Evolutionary conservation across 1,140 invertebrate species (phyloP).

Genomic region (Archivesica marissinica): DNA sequence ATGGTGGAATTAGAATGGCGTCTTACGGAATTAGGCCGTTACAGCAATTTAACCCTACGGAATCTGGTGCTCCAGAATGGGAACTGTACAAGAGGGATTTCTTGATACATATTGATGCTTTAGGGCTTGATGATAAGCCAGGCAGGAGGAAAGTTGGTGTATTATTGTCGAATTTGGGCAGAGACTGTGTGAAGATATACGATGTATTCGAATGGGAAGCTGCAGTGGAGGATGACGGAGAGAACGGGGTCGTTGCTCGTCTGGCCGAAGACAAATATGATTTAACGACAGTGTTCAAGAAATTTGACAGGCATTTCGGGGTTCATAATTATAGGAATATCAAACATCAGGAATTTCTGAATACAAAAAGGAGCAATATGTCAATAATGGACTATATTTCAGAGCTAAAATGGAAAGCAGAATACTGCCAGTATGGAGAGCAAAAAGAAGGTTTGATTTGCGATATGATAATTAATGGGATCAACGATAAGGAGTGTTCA

Average conservation of each 20-base stretch:
- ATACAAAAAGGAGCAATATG: conserved; percentile 47
- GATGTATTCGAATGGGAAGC: conserved; percentile 34
- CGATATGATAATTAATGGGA: conserved; percentile 65
- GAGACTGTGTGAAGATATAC: conserved; percentile 34
- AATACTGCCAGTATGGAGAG: conserved; percentile 62
- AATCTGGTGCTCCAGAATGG: conserved; percentile 24
- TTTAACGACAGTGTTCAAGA: conserved; percentile 10
- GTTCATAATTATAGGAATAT: conserved; percentile 54
- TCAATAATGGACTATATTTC: conserved; percentile 63
- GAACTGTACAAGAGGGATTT: conserved; percentile 50
- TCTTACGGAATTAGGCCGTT: conserved; percentile 10
- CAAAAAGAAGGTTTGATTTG: conserved; percentile 61
- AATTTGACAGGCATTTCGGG: conserved; percentile 54
- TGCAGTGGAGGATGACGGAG: neutral
- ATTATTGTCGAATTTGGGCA: conserved; percentile 39
- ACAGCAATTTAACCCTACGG: conserved; percentile 34
- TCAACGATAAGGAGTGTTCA: conserved; percentile 60
- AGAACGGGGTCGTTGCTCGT: neutral
- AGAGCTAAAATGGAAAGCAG: conserved; percentile 55
- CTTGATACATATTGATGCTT: conserved; percentile 30
- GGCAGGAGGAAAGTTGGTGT: conserved; percentile 39
- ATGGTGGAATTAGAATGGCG: neutral
- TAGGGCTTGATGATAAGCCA: conserved; percentile 52
- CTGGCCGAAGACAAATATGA: conserved; percentile 34
- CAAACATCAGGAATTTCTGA: conserved; percentile 51